Percentiles rank a stretch among this genome's conserved stretches.
Evolutionary conservation across 1,140 invertebrate species (phyloP).

Genomic region (Drosophila pruinosa): DNA sequence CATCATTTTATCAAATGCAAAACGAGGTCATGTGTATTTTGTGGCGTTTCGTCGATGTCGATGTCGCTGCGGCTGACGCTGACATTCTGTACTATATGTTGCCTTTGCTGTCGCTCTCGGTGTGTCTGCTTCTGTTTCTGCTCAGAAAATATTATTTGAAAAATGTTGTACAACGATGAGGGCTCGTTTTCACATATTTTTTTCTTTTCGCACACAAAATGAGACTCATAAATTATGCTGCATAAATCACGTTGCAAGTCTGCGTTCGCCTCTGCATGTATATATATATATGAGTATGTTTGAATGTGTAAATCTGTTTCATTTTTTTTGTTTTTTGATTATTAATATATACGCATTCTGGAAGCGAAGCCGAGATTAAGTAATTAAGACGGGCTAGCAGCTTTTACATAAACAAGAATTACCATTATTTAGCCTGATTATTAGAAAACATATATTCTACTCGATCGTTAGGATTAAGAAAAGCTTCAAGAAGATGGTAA

Average conservation of each 20-base stretch:
- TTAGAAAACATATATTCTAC: background rate
- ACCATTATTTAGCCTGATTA: constrained; percentile 3
- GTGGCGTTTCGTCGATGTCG: background rate
- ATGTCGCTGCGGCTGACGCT: background rate
- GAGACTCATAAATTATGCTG: constrained; percentile 67
- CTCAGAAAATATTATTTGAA: constrained; percentile 33
- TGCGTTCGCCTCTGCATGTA: background rate
- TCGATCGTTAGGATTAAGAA: too few species aligned
- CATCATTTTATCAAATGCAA: constrained; percentile 65
- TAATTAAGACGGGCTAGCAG: background rate
- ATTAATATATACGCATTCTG: background rate
- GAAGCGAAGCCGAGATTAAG: background rate
- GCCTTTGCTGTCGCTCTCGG: background rate
- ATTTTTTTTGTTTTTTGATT: background rate
- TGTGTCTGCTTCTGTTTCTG: background rate
- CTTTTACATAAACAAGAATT: background rate
- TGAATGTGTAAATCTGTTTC: background rate
- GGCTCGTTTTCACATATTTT: constrained; percentile 3
- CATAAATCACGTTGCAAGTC: constrained; percentile 59
- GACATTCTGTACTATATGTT: background rate
- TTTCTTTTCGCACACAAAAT: constrained; percentile 38
- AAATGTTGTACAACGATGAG: constrained; percentile 27
- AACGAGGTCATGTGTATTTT: constrained; percentile 67
- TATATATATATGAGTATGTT: background rate
- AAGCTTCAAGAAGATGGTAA: too few species aligned